Evolutionary conservation across 92 coral and sea anemone genomes (phyloP), one percentile per base, ranked within the genome.

Genomic region (Palythoa grandiflora): DNA sequence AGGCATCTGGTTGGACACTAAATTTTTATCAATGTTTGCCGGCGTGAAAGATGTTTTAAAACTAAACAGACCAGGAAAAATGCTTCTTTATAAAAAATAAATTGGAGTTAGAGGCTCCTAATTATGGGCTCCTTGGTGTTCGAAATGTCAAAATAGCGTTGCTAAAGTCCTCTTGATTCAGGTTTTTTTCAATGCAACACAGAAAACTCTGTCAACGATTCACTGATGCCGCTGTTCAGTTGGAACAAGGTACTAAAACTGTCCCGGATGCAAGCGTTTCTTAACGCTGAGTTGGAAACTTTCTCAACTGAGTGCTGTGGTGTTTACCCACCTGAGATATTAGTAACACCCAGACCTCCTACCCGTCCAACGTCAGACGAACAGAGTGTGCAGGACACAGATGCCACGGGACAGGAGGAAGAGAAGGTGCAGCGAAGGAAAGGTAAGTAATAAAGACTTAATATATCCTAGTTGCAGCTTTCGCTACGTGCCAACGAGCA

Each of bases 251-350:
- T 90, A 78, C 87, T 96, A 66, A 97, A 97, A 90, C 95, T 97
- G 70, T 88, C 92, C 63, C 84, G 79, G 60, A 81, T 97, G 90
- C 99, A 94, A 75, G 91, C 93, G 6, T 95, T 95, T 71, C 73
- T 97, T 16, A 92, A 59, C 48, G 87, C 78, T 68, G 98, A 97
- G 91, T 84, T 97, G 84, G 90, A 78, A 21, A 87, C 93, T 8
- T 97, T 95, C 87, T 93, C 92, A 14, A 71, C 71, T n/a, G 96
- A 93, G 75, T 92, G 99, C 87, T 92, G 92, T 51, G 97, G 99
- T 17, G 96, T 95, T 38, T 92, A 88, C 50, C 98, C 97, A 40
- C 90, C 94, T 9, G 93, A 92, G 66, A 81, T 85, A 54, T 55
- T 94, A 63, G 48, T 88, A 7, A 79, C 78, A 51, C 87, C 91